Conservation (phyloP, 2,888 invertebrate genomes). For the Acutogordius australiensis region DNA sequence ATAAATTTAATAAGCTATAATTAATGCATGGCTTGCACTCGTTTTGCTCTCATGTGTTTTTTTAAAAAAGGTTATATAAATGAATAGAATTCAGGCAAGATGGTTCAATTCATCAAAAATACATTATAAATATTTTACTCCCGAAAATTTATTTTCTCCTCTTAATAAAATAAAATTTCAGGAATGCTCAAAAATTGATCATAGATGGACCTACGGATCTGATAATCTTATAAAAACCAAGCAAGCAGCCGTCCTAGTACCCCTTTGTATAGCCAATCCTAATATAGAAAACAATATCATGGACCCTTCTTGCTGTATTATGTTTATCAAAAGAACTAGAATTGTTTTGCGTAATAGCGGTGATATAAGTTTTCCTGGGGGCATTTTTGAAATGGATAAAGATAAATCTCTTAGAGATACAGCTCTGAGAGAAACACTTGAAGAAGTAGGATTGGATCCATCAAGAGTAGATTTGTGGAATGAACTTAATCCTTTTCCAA, state of each 20-base stretch:
- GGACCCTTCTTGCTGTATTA: background rate
- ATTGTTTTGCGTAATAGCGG: background rate
- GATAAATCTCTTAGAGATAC: background rate
- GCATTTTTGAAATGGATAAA: conserved; percentile 8
- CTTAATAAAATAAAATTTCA: background rate
- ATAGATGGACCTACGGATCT: background rate
- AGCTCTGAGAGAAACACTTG: background rate
- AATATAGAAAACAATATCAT: background rate
- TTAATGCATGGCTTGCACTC: too few relatives aligned
- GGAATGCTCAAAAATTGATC: background rate
- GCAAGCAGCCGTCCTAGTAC: background rate
- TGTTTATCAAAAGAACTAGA: background rate
- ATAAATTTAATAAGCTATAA: too few relatives aligned
- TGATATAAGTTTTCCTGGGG: conserved; percentile 7
- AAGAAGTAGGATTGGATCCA: background rate
- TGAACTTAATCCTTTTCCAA: background rate
- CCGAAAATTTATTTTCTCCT: background rate
- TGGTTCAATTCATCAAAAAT: too few relatives aligned
- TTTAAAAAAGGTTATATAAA: too few relatives aligned
- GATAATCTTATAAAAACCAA: background rate
- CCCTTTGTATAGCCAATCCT: background rate
- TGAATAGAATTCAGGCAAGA: too few relatives aligned
- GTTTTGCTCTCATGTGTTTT: too few relatives aligned
- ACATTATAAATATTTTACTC: background rate
- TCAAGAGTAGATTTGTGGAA: background rate